Conservation (phyloP, 2,113 vertebrate species). For the Catagonus wagneri region DNA sequence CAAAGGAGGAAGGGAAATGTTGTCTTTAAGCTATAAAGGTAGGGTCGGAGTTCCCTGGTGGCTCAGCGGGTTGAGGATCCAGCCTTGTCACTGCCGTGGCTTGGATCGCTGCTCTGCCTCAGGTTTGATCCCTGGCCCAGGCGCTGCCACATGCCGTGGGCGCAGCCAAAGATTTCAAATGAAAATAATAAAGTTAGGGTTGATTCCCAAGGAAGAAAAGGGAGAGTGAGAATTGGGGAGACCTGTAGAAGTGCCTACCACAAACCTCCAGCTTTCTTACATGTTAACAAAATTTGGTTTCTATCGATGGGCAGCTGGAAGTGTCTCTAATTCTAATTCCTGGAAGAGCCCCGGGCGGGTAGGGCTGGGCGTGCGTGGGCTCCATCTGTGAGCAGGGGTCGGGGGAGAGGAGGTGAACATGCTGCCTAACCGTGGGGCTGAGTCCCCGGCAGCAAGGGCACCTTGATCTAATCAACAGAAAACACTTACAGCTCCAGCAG, state of each 20-base stretch:
- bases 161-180: too few relatives aligned
- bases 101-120: too few relatives aligned
- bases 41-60: background rate
- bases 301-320: background rate
- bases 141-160: too few relatives aligned
- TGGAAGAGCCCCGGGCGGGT: background rate
- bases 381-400: background rate
- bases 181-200: background rate
- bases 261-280: background rate
- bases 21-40: background rate
- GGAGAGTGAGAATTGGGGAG: background rate
- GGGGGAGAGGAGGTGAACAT: background rate
- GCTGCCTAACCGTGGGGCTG: background rate
- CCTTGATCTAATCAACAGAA: background rate
- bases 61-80: too few relatives aligned
- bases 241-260: background rate
- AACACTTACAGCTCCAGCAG: background rate
- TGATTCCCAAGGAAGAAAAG: background rate
- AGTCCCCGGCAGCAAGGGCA: background rate
- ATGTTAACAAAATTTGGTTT: background rate
- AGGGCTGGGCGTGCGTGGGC: background rate
- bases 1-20: background rate
- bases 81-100: too few relatives aligned
- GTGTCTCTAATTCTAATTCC: background rate
- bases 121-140: too few relatives aligned